Evolutionary conservation across 2,113 vertebrate genomes (phyloP).

Genomic region (Rallus limicola): DNA sequence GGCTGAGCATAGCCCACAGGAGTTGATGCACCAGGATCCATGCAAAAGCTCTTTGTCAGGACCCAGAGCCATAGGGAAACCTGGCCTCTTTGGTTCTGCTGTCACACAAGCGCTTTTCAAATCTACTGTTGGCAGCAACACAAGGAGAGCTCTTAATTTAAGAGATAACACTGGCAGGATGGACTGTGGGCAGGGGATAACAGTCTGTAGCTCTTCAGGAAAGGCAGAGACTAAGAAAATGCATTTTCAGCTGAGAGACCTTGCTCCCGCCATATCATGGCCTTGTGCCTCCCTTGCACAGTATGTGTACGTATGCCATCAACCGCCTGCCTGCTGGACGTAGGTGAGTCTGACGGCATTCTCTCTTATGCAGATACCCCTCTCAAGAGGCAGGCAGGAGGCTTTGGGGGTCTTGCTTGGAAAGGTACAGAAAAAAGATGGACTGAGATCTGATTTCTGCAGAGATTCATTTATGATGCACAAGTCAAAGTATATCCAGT

Average conservation of each 20-base stretch:
- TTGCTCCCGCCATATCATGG: not conserved
- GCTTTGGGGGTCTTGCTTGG: not conserved
- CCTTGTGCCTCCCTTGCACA: not conserved
- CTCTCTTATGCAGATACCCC: not conserved
- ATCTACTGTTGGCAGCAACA: not conserved
- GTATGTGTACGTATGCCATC: rapidly evolving
- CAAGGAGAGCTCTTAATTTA: not conserved
- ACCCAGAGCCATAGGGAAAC: not conserved
- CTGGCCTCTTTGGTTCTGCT: not conserved
- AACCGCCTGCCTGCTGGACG: not conserved
- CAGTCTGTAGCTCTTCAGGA: not conserved
- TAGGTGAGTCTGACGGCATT: not conserved
- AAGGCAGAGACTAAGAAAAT: not conserved
- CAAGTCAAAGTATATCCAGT: not conserved
- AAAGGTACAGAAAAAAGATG: not conserved
- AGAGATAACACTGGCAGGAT: not conserved
- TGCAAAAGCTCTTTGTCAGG: not conserved
- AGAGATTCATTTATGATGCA: not conserved
- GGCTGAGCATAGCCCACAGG: not conserved
- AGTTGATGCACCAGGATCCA: not conserved
- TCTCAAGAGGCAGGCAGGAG: not conserved
- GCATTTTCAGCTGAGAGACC: not conserved
- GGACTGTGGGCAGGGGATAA: not conserved
- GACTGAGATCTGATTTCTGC: not conserved
- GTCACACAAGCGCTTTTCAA: not conserved